Base-by-base conservation (phyloP, 1,140 invertebrate genomes). In the Anastrepha obliqua region DNA sequence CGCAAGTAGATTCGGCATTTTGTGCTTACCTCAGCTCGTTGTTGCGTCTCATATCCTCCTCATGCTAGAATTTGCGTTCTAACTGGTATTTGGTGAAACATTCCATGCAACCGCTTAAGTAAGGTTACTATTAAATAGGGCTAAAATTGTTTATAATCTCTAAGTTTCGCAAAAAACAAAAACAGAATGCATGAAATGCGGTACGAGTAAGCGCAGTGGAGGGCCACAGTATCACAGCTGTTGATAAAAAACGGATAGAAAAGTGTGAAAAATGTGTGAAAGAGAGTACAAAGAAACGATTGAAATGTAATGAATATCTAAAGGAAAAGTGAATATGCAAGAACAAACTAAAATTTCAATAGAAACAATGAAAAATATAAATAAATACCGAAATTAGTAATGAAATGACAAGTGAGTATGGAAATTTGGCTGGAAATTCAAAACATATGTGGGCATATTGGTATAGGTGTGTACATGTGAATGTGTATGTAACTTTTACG, bases 1-100 rank as follows among this genome's bases (percentile, higher is more conserved):
- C 64, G 86, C 86, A 87, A 87, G 86, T 70, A 60, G 67, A 67
- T 87, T 87, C 42, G 47, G 64, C 4, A 47, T 67, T 67, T 70
- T 64, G 11, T 17, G 17, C 64, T 85, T 59, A 44, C 20, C 55
- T 7, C 51, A 42, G 9, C 44, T 85, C 1, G 60, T n/a, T 17
- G 13, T 17, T 9, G 8, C n/a, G n/a, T 17, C n/a, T 62, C 60
- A 15, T 17, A 17, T 51, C 74, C 17, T 8, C 47, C 20, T 81
- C 74, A 55, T 81, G 47, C 20, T 55, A 47, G 2, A 81, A 81
- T 58, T 55, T 81, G 74, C 42, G 17, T 81, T 81, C 55, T 81
- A 81, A 81, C 74, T 55, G 74, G 74, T 81, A 47, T 55, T 67
- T 67, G 44, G 74, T 81, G 74, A 5, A 81, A 55, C 47, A 20